Base-by-base conservation (phyloP, 2,113 vertebrate genomes). In the Carlito syrichta region DNA sequence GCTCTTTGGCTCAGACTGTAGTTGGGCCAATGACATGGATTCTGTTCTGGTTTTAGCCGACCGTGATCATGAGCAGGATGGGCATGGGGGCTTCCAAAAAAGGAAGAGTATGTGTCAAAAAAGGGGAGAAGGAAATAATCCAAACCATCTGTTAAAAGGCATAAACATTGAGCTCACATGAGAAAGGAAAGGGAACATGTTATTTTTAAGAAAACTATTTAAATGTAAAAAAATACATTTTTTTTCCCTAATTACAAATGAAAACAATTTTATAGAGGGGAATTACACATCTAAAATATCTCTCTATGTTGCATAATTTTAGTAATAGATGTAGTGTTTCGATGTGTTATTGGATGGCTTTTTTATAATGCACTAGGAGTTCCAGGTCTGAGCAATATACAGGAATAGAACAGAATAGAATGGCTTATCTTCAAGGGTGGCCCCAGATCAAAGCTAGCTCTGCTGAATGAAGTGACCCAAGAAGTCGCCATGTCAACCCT, bases 381-480 rank as follows among this genome's bases (percentile, higher is more conserved):
- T 38, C 43, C 43, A 8, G 50, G 27, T 19, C 38, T 27, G 63
- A 23, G 17, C 14, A 0, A 3, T 0, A 0, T 3, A 9, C 14
- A 0, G 2, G 20, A 27, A 10, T 1, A 8, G 25, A 23, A 12
- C 35, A 10, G 25, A 12, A 17, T 0, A n/a, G 2, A 8, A 0
- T 2, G 11, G 38, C 0, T 2, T 5, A 0, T 3, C 32, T 22
- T 8, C 6, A 1, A 0, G 10, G 9, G 3, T 1, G 6, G 45
- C 23, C 22, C 35, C 22, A 0, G 19, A 5, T 22, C 1, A 30
- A 60, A 16, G 17, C 20, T 9, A 0, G 58, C 13, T 22, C 77
- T 50, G 22, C 52, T 0, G 9, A 1, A 2, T 1, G 27, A 7
- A 16, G 25, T 0, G 0, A 10, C 1, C 0, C n/a, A 10, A 1